These are phyloP conservation scores for Bathynomus jamesi DNA, from an alignment of 1,140 invertebrate genomes.

Conservation along the genomic window DNA sequence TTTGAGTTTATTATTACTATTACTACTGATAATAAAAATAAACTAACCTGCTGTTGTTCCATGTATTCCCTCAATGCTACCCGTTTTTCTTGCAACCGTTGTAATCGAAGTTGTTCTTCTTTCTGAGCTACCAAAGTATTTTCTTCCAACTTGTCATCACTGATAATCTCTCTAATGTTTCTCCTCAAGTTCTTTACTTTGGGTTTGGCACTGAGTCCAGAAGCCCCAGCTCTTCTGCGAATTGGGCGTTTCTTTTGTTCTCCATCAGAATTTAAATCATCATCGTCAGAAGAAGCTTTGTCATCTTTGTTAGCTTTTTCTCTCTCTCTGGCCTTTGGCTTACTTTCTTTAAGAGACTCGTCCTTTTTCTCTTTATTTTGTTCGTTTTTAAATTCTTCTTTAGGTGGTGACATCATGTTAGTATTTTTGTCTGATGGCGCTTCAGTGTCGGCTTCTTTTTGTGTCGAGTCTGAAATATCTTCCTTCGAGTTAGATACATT, in stretches of 20 bases:
- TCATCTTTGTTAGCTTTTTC: neutral
- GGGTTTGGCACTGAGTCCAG: slow-evolving; percentile 5
- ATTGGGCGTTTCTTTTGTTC: neutral
- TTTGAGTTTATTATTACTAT: too few relatives aligned
- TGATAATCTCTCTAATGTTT: slow-evolving; percentile 85
- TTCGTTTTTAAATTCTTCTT: too few relatives aligned
- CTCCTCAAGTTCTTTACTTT: slow-evolving; percentile 55
- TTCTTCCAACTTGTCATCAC: slow-evolving; percentile 82
- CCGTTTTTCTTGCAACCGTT: slow-evolving; percentile 15
- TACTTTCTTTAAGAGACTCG: neutral
- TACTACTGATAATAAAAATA: neutral
- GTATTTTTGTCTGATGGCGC: too few relatives aligned
- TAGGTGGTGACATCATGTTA: too few relatives aligned
- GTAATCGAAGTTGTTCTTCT: slow-evolving; percentile 59
- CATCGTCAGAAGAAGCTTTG: neutral
- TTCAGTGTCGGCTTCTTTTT: too few relatives aligned
- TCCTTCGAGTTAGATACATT: too few relatives aligned
- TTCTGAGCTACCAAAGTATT: slow-evolving; percentile 84
- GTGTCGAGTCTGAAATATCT: too few relatives aligned
- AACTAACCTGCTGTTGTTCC: slow-evolving; percentile 13
- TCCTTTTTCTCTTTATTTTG: too few relatives aligned
- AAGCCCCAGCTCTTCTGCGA: neutral
- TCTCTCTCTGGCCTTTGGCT: neutral
- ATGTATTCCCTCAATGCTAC: slow-evolving; percentile 17
- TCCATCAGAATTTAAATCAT: neutral